Percentiles rank a stretch among this genome's conserved stretches.
Evolutionary conservation across 2,888 invertebrate species (phyloP).

Genomic region (Leistus spinibarbis): DNA sequence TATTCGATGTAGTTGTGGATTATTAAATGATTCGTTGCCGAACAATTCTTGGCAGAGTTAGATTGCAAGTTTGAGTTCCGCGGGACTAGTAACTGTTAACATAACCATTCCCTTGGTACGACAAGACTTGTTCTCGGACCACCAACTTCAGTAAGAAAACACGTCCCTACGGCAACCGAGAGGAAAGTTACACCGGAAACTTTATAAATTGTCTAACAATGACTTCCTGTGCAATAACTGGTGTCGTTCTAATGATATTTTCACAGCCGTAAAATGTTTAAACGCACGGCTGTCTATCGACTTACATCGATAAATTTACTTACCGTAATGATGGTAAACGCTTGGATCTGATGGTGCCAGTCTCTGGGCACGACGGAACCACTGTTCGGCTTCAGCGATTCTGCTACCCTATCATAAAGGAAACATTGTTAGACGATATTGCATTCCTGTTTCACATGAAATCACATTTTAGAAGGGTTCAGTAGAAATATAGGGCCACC

Average conservation of each 20-base stretch:
- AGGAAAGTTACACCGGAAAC: conserved; percentile 21
- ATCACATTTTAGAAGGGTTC: too few relatives aligned
- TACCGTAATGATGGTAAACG: conserved; percentile 90
- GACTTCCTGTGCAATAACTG: not conserved
- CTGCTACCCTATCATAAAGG: conserved; percentile 71
- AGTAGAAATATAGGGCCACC: too few relatives aligned
- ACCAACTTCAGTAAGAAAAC: conserved; percentile 25
- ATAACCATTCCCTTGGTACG: conserved; percentile 27
- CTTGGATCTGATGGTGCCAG: conserved; percentile 83
- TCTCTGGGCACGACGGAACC: conserved; percentile 84
- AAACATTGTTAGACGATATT: not conserved
- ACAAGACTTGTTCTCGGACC: conserved; percentile 18
- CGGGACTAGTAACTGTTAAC: conserved; percentile 33
- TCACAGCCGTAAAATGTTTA: conserved; percentile 1
- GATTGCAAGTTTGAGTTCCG: conserved; percentile 32
- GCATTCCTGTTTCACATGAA: too few relatives aligned
- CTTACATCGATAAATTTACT: conserved; percentile 49
- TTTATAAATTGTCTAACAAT: conserved; percentile 34
- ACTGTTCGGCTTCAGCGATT: conserved; percentile 82
- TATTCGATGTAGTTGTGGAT: not conserved
- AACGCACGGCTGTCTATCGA: not conserved
- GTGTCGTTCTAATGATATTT: conserved; percentile 8
- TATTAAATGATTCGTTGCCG: conserved; percentile 4
- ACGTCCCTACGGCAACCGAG: conserved; percentile 23
- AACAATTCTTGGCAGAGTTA: conserved; percentile 4